Evolutionary conservation across 1,140 invertebrate genomes (phyloP), one percentile per base, ranked within the genome.

Genomic region (Myzus persicae): DNA sequence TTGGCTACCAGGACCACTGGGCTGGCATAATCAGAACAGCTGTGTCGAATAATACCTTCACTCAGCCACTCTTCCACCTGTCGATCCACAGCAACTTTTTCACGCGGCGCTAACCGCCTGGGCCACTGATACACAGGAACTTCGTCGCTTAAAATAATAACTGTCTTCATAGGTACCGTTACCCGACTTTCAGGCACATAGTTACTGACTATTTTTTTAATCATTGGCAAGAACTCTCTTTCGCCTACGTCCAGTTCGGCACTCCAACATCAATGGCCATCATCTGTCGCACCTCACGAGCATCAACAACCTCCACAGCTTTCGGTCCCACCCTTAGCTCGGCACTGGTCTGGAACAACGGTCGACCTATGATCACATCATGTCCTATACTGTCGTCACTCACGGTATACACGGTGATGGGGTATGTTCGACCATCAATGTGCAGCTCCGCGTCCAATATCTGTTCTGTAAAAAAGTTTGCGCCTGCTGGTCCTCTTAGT

Each of bases 1-100:
- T 96, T 96, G 84, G 91, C 90, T 0, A 95, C 95, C n/a, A 96
- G 93, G 0, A 96, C 94, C 3, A 95, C 94, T 0, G 95, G 95
- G 46, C 95, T 95, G 14, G 95, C 94, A 94, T 95, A 96, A 9
- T 95, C 95, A 38, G 95, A 95, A 38, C 90, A 94, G 20, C 95
- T 95, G 87, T 94, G 94, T 11, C 94, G 93, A 84, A 96, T 95
- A 3, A 96, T 95, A 18, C 95, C 81, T 44, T 91, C 42, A n/a
- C 40, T 1, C 7, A 91, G 26, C 40, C 51, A 76, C 7, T 93
- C 76, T 26, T 44, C 91, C 1, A 93, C 22, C 20, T 82, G 24
- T 48, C 51, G 20, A 93, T 82, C 59, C 20, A 84, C 59, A 14
- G 76, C 38, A 18, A 91, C 95, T 94, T 95, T 96, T 94, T 94